These are phyloP conservation scores for Cephus runcator DNA, from an alignment of 2,888 invertebrate species.

Conservation along the genomic window DNA sequence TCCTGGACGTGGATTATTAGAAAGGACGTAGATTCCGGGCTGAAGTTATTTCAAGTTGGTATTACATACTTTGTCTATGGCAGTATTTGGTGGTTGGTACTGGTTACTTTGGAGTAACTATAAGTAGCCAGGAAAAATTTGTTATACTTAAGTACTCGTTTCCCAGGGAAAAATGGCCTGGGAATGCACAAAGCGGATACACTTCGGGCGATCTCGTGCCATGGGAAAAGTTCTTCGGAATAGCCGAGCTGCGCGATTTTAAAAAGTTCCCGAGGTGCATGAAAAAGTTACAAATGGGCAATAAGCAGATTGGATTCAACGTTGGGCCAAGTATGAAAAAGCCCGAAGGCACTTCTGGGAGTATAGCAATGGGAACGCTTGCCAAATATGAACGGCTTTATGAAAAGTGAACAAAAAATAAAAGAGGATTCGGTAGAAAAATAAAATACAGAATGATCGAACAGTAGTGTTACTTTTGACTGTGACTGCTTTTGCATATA, in stretches of 20 bases:
- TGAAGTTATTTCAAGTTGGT: not conserved
- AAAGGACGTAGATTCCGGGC: not conserved
- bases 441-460: not conserved
- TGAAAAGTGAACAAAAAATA: not conserved
- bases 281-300: constrained; percentile 48
- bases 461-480: not conserved
- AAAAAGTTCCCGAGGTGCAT: constrained; percentile 6
- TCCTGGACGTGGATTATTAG: not conserved
- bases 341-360: not conserved
- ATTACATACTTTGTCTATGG: not conserved
- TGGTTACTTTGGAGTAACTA: not conserved
- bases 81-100: not conserved
- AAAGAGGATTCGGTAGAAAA: not conserved
- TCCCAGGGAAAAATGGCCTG: not conserved
- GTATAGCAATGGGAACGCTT: constrained; percentile 27
- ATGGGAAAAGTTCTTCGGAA: not conserved
- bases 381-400: constrained; percentile 44
- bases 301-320: constrained; percentile 54
- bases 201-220: not conserved
- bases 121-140: not conserved
- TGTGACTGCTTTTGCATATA: not conserved
- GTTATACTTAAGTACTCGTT: not conserved
- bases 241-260: not conserved
- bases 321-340: not conserved
- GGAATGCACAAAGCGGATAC: not conserved